Conservation (phyloP, 2,888 invertebrate species). For the Nowickia ferox region DNA sequence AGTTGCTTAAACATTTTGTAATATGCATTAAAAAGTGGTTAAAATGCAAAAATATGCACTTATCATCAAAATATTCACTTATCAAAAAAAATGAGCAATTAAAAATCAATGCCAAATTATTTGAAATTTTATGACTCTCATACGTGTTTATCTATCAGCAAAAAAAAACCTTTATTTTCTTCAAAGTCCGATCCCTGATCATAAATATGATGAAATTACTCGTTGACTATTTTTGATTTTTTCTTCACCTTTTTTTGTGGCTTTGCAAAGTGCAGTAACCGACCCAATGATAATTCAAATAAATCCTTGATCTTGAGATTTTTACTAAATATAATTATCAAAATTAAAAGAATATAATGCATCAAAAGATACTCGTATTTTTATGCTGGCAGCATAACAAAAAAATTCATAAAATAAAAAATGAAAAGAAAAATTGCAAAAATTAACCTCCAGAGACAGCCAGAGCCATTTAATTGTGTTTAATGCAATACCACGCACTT, state of each 20-base stretch:
- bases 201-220: conserved; percentile 58
- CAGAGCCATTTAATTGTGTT: neutral
- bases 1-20: too few species aligned
- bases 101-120: too few species aligned
- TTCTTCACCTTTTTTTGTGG: conserved; percentile 23
- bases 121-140: too few species aligned
- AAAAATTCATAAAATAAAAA: neutral
- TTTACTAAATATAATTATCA: neutral
- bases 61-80: too few species aligned
- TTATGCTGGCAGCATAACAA: conserved; percentile 53
- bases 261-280: conserved; percentile 77
- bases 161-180: too few species aligned
- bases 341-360: neutral
- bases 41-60: too few species aligned
- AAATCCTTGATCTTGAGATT: conserved; percentile 80
- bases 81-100: too few species aligned
- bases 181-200: neutral
- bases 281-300: conserved; percentile 76
- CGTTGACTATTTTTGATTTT: conserved; percentile 67
- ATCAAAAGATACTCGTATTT: conserved; percentile 1
- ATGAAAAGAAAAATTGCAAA: neutral
- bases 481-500: conserved; percentile 29
- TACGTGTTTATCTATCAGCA: too few species aligned
- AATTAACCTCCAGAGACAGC: conserved; percentile 11
- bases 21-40: too few species aligned